Conservation (phyloP, 92 coral and sea anemone genomes). For the Montipora capitata region DNA sequence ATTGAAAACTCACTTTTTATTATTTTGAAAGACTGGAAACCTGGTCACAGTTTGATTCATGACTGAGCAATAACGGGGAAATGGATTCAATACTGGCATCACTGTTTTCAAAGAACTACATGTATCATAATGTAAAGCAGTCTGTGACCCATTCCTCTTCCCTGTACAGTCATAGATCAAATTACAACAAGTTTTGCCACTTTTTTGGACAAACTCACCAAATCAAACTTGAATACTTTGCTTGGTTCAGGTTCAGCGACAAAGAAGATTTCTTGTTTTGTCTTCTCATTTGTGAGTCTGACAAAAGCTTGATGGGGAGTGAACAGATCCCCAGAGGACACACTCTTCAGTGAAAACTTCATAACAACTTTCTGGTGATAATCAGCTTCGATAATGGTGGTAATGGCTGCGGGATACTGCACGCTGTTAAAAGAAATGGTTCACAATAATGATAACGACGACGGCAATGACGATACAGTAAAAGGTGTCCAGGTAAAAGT, state of each 20-base stretch:
- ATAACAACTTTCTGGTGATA: conserved; percentile 94
- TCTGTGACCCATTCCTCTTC: too few species aligned
- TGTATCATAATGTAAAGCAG: too few species aligned
- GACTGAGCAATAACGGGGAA: too few species aligned
- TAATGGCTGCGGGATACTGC: conserved; percentile 79
- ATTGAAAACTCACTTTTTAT: too few species aligned
- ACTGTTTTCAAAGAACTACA: too few species aligned
- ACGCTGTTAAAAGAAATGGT: conserved; percentile 57
- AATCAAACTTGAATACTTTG: conserved; percentile 94
- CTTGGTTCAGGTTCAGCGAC: conserved; percentile 96
- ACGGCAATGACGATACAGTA: too few species aligned
- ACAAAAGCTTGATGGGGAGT: conserved; percentile 99
- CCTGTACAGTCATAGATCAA: too few species aligned
- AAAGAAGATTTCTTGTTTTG: conserved; percentile 96
- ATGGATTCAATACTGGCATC: too few species aligned
- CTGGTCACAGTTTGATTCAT: too few species aligned
- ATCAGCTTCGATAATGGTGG: conserved; percentile 86
- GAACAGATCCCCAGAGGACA: conserved; percentile 83
- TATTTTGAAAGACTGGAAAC: too few species aligned
- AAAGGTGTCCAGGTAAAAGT: too few species aligned
- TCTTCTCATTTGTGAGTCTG: conserved; percentile 88
- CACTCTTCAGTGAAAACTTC: conserved; percentile 91
- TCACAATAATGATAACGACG: not conserved
- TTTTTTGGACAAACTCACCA: conserved; percentile 76
- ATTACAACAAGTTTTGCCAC: too few species aligned